Evolutionary conservation across 2,113 vertebrate species (phyloP).

Genomic region (Uria aalge): DNA sequence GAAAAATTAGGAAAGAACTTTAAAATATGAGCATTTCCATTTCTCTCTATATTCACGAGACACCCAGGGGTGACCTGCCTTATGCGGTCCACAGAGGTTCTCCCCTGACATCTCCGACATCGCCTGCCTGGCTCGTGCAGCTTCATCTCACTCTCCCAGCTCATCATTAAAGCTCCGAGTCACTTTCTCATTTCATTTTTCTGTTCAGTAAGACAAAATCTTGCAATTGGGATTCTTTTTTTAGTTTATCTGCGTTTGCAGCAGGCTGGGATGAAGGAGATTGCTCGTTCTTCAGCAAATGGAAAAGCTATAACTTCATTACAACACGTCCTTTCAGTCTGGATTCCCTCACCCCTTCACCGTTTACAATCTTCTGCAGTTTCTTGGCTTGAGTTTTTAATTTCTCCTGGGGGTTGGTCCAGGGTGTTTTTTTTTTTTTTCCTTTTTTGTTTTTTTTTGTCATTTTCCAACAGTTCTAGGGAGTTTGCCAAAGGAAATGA

Average conservation of each 20-base stretch:
- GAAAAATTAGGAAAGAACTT: not conserved
- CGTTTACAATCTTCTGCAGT: not conserved
- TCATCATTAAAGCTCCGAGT: not conserved
- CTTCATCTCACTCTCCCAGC: not conserved
- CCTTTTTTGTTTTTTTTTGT: not conserved
- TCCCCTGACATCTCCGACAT: not conserved
- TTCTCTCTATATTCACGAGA: not conserved
- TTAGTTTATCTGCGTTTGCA: slow-evolving; percentile 16
- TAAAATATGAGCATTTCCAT: not conserved
- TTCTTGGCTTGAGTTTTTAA: not conserved
- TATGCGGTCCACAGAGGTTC: not conserved
- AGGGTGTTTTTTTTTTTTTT: too few species aligned
- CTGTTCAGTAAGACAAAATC: not conserved
- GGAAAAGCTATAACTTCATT: not conserved
- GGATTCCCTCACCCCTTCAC: not conserved
- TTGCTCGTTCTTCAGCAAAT: not conserved
- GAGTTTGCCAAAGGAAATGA: not conserved
- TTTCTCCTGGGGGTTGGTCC: not conserved
- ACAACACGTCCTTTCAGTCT: not conserved
- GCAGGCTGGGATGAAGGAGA: not conserved
- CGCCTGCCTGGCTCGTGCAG: not conserved
- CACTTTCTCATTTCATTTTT: slow-evolving; percentile 12
- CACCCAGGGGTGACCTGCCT: not conserved
- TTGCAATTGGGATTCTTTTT: not conserved
- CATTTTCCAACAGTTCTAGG: not conserved